phyloP scores from a whole-genome alignment of 2,113 vertebrate species.

The Chionodraco myersi region DNA sequence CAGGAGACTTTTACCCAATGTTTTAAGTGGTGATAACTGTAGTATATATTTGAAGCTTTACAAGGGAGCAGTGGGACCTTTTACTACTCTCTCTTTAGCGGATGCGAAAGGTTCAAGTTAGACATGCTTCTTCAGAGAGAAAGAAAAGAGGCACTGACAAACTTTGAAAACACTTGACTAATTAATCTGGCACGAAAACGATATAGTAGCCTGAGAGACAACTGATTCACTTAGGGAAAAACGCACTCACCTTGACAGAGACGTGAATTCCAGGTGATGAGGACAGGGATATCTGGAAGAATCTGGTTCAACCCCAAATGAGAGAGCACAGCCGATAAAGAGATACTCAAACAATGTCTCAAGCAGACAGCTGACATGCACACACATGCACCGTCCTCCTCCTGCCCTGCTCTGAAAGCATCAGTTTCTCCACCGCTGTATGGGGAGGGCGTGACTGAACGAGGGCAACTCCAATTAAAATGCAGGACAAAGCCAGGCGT shows the following conservation, averaged over 20 bases:
- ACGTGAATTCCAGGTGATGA: slow-evolving; percentile 25
- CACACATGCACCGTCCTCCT: slow-evolving; percentile 29
- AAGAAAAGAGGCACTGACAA: neutral
- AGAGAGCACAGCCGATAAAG: neutral
- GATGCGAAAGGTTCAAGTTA: neutral
- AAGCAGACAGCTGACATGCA: slow-evolving; percentile 26
- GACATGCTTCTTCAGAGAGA: neutral
- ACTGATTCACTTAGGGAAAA: neutral
- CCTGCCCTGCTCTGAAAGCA: slow-evolving; percentile 18
- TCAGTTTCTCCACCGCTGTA: slow-evolving; percentile 39
- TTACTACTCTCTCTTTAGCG: neutral
- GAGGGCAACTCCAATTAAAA: slow-evolving; percentile 51
- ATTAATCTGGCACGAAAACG: neutral
- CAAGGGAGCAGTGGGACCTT: neutral
- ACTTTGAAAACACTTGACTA: slow-evolving; percentile 12
- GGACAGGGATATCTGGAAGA: neutral
- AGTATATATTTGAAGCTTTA: slow-evolving; percentile 1
- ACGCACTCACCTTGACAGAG: slow-evolving; percentile 68
- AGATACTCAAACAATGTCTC: neutral
- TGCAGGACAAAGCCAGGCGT: neutral
- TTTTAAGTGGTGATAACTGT: neutral
- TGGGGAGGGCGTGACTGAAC: slow-evolving; percentile 40
- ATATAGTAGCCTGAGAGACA: neutral
- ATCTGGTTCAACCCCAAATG: neutral
- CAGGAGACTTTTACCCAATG: neutral